Base-by-base conservation (phyloP, 2,113 vertebrate genomes). In the Probosciger aterrimus region DNA sequence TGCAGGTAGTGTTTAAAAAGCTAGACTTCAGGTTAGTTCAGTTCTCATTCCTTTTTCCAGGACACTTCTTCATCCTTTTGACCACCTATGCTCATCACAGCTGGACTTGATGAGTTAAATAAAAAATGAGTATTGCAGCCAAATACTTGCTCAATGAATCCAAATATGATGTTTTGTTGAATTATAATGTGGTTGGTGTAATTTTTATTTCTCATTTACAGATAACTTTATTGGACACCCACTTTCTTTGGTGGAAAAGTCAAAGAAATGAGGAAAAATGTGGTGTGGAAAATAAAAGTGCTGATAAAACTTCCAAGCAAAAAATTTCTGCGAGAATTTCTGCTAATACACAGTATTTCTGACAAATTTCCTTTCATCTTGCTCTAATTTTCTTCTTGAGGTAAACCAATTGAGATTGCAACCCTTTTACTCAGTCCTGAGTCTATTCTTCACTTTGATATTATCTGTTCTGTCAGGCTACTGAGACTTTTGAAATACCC, bases 401-500 rank as follows among this genome's bases (percentile, higher is more conserved):
- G 63, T 88, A 90, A 94, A 94, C 25, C 67, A 88, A 39, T 84
- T 96, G 77, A 96, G 59, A 73, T 62, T 91, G 44, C 62, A 95
- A 67, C 83, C 88, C 12, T 96, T 43, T 94, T 92, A 95, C 75
- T 96, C 80, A 96, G 63, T 74, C 59, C 33, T 55, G 28, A 90
- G 18, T 90, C 75, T 92, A 47, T 95, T 94, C 76, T 96, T 97
- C 23, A 8, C 80, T 96, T 95, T 86, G 80, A 95, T 88, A 92
- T 75, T 85, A 73, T 52, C 67, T 76, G 35, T 91, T 97, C 53
- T 88, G 71, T 85, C 69, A 95, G 86, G 87, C 73, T 73, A 92
- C 57, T 68, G 85, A 97, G 35, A 65, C 86, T 94, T 86, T 69
- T 75, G 39, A 93, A 95, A 84, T 23, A 85, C 44, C 18, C 50